Percentiles rank a stretch among this genome's conserved stretches.
phyloP scores from a whole-genome alignment of 1,140 invertebrate species.

The Bombus haemorrhoidalis region DNA sequence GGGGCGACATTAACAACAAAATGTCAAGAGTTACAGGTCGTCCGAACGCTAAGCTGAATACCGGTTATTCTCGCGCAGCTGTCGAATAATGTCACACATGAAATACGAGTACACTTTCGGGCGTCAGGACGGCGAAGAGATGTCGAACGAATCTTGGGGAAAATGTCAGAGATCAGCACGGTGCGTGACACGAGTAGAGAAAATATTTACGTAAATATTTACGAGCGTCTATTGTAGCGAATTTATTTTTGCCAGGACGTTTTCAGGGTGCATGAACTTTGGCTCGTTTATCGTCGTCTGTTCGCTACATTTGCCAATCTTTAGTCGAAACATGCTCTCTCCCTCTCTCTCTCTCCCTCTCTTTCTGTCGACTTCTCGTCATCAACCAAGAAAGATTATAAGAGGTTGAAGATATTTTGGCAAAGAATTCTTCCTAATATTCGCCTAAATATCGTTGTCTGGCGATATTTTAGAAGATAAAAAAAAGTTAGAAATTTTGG shows the following conservation, averaged over 20 bases:
- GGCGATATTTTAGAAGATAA: too few species aligned
- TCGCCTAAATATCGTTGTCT: too few species aligned
- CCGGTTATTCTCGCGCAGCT: slow-evolving; percentile 24
- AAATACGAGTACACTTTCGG: neutral
- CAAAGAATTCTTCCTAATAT: too few species aligned
- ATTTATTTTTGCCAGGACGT: neutral
- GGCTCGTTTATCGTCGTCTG: neutral
- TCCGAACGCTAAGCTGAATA: neutral
- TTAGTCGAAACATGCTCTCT: neutral
- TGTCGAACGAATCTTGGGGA: neutral
- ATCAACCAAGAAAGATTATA: neutral
- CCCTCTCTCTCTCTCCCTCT: too few species aligned
- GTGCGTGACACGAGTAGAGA: neutral
- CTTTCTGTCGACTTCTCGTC: neutral
- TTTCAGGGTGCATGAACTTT: neutral
- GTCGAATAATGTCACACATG: slow-evolving; percentile 38
- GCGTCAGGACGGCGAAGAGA: too few species aligned
- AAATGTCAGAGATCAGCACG: slow-evolving; percentile 2
- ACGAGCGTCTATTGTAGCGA: neutral
- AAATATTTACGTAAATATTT: slow-evolving; percentile 19
- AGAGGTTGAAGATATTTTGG: too few species aligned
- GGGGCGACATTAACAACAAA: neutral
- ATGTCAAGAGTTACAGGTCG: slow-evolving; percentile 19
- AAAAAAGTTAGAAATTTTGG: too few species aligned
- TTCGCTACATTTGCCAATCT: neutral